These are phyloP conservation scores for Argyra leucocephala DNA, from an alignment of 2,888 invertebrate species.

Conservation along the genomic window DNA sequence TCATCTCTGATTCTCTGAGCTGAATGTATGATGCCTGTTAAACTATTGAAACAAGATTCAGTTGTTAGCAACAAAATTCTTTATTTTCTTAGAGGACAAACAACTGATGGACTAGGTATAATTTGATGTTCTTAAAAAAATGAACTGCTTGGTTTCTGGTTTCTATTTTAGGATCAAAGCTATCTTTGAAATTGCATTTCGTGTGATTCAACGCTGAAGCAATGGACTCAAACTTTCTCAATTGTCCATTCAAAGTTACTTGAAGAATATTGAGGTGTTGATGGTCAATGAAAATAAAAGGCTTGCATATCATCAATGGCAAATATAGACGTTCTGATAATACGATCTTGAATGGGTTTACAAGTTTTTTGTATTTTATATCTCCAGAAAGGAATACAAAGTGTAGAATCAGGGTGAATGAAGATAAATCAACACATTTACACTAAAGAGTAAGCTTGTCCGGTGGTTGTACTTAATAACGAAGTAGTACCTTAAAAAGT, in stretches of 20 bases:
- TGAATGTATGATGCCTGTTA: constrained; percentile 30
- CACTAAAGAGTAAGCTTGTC: too few species aligned
- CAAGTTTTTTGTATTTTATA: constrained; percentile 48
- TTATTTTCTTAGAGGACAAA: constrained; percentile 37
- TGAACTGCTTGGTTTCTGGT: constrained; percentile 49
- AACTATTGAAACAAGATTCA: constrained; percentile 22
- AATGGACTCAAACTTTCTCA: constrained; percentile 54
- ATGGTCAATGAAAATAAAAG: constrained; percentile 38
- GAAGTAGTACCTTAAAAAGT: too few species aligned
- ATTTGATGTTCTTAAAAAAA: constrained; percentile 41
- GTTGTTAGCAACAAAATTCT: constrained; percentile 32
- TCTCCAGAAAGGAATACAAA: constrained; percentile 42
- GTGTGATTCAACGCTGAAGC: constrained; percentile 53
- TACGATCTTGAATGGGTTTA: constrained; percentile 56
- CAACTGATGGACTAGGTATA: constrained; percentile 42
- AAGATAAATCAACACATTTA: too few species aligned
- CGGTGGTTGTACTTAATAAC: too few species aligned
- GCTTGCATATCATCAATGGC: constrained; percentile 60
- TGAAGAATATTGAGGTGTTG: constrained; percentile 38
- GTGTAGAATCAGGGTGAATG: too few species aligned
- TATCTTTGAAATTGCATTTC: constrained; percentile 47
- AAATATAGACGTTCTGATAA: constrained; percentile 52
- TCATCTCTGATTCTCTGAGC: constrained; percentile 36
- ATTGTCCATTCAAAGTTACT: constrained; percentile 58
- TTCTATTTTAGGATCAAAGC: constrained; percentile 51